Conservation (phyloP, 2,113 vertebrate genomes). For the Dendrocopos noguchii region DNA sequence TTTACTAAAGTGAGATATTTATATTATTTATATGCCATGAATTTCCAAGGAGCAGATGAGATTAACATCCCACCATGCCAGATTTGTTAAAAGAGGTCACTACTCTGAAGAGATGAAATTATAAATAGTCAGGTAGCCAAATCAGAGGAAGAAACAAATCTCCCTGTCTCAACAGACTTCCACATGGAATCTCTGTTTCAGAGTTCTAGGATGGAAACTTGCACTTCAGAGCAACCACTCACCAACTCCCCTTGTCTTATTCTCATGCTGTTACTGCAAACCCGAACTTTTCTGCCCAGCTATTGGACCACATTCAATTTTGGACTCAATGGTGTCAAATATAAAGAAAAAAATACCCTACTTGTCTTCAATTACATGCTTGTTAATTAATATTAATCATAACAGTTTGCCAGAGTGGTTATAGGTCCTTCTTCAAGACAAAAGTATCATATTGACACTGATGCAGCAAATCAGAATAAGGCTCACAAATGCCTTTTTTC, state of each 20-base stretch:
- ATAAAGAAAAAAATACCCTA: accelerated
- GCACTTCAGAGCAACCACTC: not conserved
- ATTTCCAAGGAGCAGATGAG: not conserved
- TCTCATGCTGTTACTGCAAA: not conserved
- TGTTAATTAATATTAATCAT: not conserved
- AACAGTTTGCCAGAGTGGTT: not conserved
- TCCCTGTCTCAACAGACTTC: not conserved
- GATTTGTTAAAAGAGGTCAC: not conserved
- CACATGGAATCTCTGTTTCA: not conserved
- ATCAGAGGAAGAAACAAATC: not conserved
- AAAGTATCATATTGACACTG: not conserved
- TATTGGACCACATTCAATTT: accelerated
- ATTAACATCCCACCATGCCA: not conserved
- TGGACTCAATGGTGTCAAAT: accelerated
- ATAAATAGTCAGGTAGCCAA: not conserved
- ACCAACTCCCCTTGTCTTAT: not conserved
- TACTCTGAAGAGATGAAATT: not conserved
- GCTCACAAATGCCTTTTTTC: not conserved
- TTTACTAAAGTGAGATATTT: not conserved
- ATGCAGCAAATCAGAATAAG: not conserved
- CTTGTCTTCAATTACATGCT: not conserved
- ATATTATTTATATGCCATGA: not conserved
- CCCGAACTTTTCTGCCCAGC: accelerated
- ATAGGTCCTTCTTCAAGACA: not conserved
- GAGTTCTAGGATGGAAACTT: not conserved